Evolutionary conservation across 2,797 vertebrate genomes (phyloP), one percentile per base, ranked within the genome.

Genomic region (Novumbra hubbsi): DNA sequence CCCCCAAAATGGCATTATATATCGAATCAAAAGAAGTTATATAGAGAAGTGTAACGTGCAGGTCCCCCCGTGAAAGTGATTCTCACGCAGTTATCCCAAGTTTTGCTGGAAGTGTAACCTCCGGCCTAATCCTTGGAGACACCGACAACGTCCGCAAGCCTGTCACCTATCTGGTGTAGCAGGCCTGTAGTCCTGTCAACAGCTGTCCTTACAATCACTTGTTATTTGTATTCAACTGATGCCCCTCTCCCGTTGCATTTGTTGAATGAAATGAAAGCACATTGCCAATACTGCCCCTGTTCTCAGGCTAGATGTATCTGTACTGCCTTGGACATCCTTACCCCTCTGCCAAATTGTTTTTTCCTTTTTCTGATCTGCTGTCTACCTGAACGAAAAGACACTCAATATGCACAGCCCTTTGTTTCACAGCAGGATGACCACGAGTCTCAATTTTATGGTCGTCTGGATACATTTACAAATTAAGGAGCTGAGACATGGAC

Each of bases 281-380:
- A 57, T 12, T 57, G 55, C 55, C 55, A 57, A 64, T 32, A 64
- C 62, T 64, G 27, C 27, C 62, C 62, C 16, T 65, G 63, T 65
- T 65, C 63, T 65, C 63, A 65, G 63, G 14, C 63, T 65, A 34
- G 14, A 65, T 65, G 6, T 63, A 16, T 65, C 63, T 32, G 17
- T 65, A 65, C 30, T 17, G 30, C 63, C 63, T 17, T 17, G 17
- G 27, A 32, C 63, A 17, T 32, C 27, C 12, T 30, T 19, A 65
- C 17, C 28, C 30, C 16, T 64, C 63, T 1, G 30, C 63, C 63
- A 8, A 32, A 32, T 27, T 65, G 63, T 65, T 65, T 65, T 30
- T 6, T 65, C 63, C 63, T 60, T 24, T 60, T 60, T 12, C 11
- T 60, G 27, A 17, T 34, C 30, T 65, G 63, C 63, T 19, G 5